These are phyloP conservation scores for Drosophila colorata DNA, from an alignment of 2,888 invertebrate species.

Conservation along the genomic window DNA sequence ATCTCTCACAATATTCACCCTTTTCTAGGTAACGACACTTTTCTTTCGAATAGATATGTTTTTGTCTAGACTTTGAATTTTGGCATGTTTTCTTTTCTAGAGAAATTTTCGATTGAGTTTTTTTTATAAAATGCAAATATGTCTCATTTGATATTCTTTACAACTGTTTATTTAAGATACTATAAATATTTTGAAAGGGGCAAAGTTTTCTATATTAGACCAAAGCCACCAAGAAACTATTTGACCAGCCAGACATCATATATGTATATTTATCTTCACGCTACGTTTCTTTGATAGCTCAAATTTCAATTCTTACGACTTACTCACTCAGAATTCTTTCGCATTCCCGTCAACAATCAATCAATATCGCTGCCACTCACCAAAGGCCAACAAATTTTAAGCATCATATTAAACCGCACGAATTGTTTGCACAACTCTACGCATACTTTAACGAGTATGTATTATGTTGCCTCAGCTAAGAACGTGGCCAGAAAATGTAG, in stretches of 20 bases:
- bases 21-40: not conserved
- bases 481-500: constrained; percentile 17
- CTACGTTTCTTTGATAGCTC: not conserved
- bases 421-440: not conserved
- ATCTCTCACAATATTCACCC: not conserved
- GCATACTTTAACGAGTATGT: constrained; percentile 4
- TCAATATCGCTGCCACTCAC: constrained; percentile 2
- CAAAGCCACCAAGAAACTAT: too few species aligned
- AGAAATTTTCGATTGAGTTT: not conserved
- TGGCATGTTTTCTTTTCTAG: not conserved
- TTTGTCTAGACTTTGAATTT: too few species aligned
- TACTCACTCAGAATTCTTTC: not conserved
- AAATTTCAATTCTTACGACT: not conserved
- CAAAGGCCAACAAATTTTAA: not conserved
- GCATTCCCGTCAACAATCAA: not conserved
- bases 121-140: not conserved
- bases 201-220: too few species aligned
- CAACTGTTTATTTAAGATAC: not conserved
- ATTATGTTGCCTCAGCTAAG: constrained; percentile 6
- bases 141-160: not conserved
- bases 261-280: too few species aligned
- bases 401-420: constrained; percentile 3
- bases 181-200: too few species aligned
- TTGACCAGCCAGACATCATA: not conserved
- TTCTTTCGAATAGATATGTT: not conserved